Base-by-base conservation (phyloP, 2,113 vertebrate genomes). In the Lepidothrix coronata region DNA sequence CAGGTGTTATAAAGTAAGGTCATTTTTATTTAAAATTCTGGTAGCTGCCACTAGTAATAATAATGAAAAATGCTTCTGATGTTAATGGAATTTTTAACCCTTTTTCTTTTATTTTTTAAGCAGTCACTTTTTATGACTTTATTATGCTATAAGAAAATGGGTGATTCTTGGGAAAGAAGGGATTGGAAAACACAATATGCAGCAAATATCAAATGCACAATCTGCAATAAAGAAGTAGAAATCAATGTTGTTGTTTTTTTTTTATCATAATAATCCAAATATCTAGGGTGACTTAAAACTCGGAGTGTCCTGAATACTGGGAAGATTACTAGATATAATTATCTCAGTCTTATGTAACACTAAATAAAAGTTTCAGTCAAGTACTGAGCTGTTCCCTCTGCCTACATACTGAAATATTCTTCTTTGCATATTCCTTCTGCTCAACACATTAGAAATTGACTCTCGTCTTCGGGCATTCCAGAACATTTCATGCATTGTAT, bases 291-390 rank as follows among this genome's bases (percentile, higher is more conserved):
- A 91, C 51, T 80, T 85, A 71, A 77, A 95, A 83, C 54, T 78
- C 65, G 20, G 43, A 20, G 23, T 43, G 72, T 72, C 85, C 80
- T 93, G 76, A 85, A 59, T 59, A 57, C 48, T 2, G 1, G 33
- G 66, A 93, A 89, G 54, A 95, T 93, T 76, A 66, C 61, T 31
- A 89, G 80, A 83, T 94, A 90, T 77, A 95, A 95, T 94, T 96
- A 96, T 89, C 75, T 89, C 43, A 6, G 24, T 54, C 59, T 97
- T 96, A 96, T 8, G 27, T 93, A 97, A 95, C 63, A 89, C 33
- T 44, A 54, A 85, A 77, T 77, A n/a, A 88, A 91, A 89, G 81
- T 96, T 97, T 57, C 46, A 78, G 67, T 43, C 2, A 24, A 84
- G 77, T 57, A 43, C 71, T 57, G 48, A 89, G 61, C 55, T 78